Conservation (phyloP, 1,140 invertebrate species). For the Nixonia krombeini region DNA sequence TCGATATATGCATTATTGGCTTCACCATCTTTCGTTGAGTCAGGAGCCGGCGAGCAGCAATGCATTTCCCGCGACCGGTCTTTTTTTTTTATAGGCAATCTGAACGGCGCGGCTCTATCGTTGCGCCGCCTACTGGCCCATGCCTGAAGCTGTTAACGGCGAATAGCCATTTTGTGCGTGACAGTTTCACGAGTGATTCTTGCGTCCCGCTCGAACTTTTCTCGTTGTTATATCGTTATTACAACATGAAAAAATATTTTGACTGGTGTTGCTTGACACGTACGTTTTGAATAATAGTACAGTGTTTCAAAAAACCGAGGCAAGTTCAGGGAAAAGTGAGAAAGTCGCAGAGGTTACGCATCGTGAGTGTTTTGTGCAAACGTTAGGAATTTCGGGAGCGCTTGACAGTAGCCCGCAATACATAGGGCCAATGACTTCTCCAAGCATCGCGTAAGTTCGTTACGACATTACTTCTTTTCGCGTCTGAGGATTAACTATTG, state of each 20-base stretch:
- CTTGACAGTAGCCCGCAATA: constrained; percentile 45
- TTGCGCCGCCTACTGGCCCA: constrained; percentile 59
- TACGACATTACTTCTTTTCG: constrained; percentile 9
- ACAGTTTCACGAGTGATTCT: constrained; percentile 60
- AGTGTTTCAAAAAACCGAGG: not conserved
- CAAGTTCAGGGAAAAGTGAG: not conserved
- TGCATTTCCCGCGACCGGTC: too few relatives aligned
- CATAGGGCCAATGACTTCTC: constrained; percentile 19
- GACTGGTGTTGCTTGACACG: not conserved
- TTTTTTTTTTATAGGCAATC: not conserved
- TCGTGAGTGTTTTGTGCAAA: constrained; percentile 28
- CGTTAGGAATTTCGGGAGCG: constrained; percentile 26
- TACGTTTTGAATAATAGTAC: not conserved
- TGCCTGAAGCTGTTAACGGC: constrained; percentile 67
- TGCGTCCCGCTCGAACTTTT: constrained; percentile 17
- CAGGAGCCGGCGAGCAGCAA: too few relatives aligned
- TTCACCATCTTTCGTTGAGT: too few relatives aligned
- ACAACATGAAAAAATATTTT: not conserved
- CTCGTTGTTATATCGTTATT: constrained; percentile 1
- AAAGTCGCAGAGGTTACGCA: not conserved
- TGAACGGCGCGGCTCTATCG: constrained; percentile 14
- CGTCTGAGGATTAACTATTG: too few relatives aligned
- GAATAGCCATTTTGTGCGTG: constrained; percentile 72
- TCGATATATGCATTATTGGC: too few relatives aligned
- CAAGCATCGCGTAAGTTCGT: constrained; percentile 27